Evolutionary conservation across 2,113 vertebrate genomes (phyloP).

Genomic region (Limnothrissa miodon): DNA sequence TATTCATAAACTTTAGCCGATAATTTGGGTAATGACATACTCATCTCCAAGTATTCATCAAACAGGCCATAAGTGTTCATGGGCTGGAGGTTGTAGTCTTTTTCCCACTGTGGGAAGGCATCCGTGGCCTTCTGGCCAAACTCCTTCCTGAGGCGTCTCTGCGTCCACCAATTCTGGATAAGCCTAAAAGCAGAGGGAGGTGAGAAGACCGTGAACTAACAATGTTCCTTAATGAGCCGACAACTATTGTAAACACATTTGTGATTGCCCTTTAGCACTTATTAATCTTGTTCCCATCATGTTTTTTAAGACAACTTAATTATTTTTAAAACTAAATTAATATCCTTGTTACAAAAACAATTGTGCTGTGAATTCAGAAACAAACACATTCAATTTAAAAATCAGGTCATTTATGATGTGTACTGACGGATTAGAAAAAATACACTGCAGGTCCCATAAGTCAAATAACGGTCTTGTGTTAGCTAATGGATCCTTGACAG

Average conservation of each 20-base stretch:
- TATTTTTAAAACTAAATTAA: not conserved
- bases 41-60: constrained; percentile 98
- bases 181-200: constrained; percentile 66
- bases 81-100: constrained; percentile 96
- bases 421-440: not conserved
- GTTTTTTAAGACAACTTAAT: not conserved
- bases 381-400: not conserved
- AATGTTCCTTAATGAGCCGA: too few species aligned
- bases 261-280: not conserved
- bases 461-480: not conserved
- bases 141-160: constrained; percentile 85
- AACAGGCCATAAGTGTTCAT: constrained; percentile 97
- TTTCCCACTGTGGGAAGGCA: constrained; percentile 94
- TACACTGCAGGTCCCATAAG: not conserved
- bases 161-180: constrained; percentile 97
- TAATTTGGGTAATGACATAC: constrained; percentile 63
- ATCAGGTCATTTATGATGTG: not conserved
- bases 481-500: not conserved
- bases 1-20: not conserved
- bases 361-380: not conserved
- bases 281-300: not conserved
- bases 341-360: not conserved
- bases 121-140: constrained; percentile 77
- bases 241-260: not conserved
- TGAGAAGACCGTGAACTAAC: not conserved